phyloP scores from a whole-genome alignment of 2,797 vertebrate species.

The Syngnathus acus region DNA sequence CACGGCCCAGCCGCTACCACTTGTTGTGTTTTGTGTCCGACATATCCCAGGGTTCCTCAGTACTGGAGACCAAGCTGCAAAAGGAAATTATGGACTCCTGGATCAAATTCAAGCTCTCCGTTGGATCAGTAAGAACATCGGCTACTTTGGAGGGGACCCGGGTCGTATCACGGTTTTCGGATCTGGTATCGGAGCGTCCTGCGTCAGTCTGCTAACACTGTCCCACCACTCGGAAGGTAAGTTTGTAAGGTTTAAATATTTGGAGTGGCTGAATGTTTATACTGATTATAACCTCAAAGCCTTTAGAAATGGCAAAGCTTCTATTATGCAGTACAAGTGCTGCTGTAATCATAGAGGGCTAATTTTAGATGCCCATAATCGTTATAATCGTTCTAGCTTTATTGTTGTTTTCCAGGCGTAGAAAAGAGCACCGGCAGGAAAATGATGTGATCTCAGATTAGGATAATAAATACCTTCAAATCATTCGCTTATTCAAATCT shows the following conservation, averaged over 20 bases:
- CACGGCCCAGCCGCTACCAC: conserved; percentile 26
- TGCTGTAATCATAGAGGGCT: not conserved
- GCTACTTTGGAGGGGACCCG: conserved; percentile 73
- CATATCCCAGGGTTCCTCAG: conserved; percentile 87
- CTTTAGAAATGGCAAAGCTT: not conserved
- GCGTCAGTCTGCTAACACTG: conserved; percentile 95
- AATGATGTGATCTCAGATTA: not conserved
- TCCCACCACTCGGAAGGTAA: conserved; percentile 98
- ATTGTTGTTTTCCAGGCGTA: not conserved
- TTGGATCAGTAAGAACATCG: conserved; percentile 81
- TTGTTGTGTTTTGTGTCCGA: conserved; percentile 27
- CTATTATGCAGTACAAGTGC: not conserved
- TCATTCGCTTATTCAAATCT: conserved; percentile 16
- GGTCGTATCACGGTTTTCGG: conserved; percentile 85
- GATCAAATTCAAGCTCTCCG: conserved; percentile 97
- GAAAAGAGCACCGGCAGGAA: not conserved
- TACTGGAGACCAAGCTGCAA: conserved; percentile 98
- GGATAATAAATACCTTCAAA: not conserved
- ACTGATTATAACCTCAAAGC: not conserved
- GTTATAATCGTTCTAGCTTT: not conserved
- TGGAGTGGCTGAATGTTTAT: not conserved
- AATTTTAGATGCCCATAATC: not conserved
- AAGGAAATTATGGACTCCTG: conserved; percentile 96
- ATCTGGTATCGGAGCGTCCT: conserved; percentile 96
- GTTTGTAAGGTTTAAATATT: too few relatives aligned